Evolutionary conservation across 1,140 invertebrate genomes (phyloP), one percentile per base, ranked within the genome.

Genomic region (Physella acuta): DNA sequence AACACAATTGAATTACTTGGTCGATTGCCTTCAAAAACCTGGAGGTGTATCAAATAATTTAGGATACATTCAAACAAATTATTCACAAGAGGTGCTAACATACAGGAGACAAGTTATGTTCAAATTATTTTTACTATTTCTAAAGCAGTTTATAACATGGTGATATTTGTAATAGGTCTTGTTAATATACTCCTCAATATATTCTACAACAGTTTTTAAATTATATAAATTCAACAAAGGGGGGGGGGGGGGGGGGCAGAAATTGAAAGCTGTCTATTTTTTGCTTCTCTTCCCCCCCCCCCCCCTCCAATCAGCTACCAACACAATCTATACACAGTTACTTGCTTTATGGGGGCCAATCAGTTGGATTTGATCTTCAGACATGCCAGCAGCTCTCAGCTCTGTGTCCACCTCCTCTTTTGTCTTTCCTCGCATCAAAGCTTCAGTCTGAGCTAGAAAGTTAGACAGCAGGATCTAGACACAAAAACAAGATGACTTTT

Each of bases 1-100:
- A 99, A 90, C n/a, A 99, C 87, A 80, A 99, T 97, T 59, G 95
- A 97, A 83, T 99, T 99, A 2, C 95, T 99, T 33, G 98, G 98
- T 28, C 94, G 89, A 84, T 99, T 99, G 68, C 98, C 98, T 85
- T 92, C 88, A 85, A 99, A 99, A 4, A 97, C 91, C 87, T 87
- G 74, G 0, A 77, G 81, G 20, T 33, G 52, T 17, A 37, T 44
- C 20, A 44, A 44, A 44, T 11, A 44, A 44, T 20, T 20, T 20
- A 44, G 39, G 20, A 44, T 44, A 20, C 20, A 44, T 44, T 44
- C 20, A 11, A 44, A n/a, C n/a, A n/a, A n/a, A n/a, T n/a, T n/a
- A n/a, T n/a, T n/a, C n/a, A n/a, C n/a, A n/a, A n/a, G n/a, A n/a
- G n/a, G n/a, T n/a, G n/a, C n/a, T n/a, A n/a, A n/a, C n/a, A n/a